Evolutionary conservation across 2,888 invertebrate genomes (phyloP).

Genomic region (Antheraea yamamai): DNA sequence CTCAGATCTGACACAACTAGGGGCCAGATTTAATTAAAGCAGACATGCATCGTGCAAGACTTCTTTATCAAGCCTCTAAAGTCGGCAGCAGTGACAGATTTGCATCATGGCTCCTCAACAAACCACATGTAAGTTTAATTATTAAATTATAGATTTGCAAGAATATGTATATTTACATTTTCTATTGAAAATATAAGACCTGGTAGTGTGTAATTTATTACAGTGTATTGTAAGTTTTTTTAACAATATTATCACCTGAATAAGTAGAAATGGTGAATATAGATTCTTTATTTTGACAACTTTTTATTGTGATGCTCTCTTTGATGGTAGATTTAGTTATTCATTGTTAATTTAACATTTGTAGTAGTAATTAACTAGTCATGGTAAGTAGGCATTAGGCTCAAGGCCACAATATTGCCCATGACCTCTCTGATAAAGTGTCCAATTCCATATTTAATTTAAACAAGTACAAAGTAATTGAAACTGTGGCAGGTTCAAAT

Average conservation of each 20-base stretch:
- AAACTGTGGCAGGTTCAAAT: neutral
- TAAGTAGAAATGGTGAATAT: too few species aligned
- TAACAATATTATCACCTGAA: neutral
- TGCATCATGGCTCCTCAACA: constrained; percentile 89
- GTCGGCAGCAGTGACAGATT: constrained; percentile 86
- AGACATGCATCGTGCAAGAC: constrained; percentile 90
- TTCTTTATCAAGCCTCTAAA: constrained; percentile 85
- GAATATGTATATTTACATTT: neutral
- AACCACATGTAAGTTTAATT: constrained; percentile 72
- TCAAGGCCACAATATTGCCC: constrained; percentile 22
- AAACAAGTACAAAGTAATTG: neutral
- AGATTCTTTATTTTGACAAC: too few species aligned
- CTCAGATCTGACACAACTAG: constrained; percentile 59
- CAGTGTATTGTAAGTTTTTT: neutral
- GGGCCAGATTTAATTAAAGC: constrained; percentile 40
- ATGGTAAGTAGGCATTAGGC: constrained; percentile 14
- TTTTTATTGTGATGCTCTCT: neutral
- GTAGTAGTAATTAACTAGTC: constrained; percentile 11
- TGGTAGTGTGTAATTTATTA: neutral
- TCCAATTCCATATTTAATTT: neutral
- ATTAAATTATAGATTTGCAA: neutral
- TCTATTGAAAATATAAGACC: neutral
- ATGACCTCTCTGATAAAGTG: neutral
- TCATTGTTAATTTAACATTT: neutral
- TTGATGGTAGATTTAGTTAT: constrained; percentile 3